Evolutionary conservation across 2,797 vertebrate species (phyloP).

Genomic region (Gambelia wislizenii): DNA sequence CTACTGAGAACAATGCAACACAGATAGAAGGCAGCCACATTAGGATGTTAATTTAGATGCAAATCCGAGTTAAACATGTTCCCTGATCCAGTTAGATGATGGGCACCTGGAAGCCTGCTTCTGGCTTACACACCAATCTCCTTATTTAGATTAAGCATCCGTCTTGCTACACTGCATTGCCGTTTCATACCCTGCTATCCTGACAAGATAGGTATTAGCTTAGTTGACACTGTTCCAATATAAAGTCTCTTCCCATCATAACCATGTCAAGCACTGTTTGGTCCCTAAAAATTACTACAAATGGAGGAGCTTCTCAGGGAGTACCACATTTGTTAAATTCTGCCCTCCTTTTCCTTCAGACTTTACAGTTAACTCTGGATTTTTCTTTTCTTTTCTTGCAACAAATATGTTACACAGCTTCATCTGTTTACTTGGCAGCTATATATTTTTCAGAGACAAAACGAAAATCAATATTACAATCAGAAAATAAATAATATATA

Average conservation of each 20-base stretch:
- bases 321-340: not conserved
- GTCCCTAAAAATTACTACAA: not conserved
- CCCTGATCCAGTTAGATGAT: not conserved
- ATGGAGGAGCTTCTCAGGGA: not conserved
- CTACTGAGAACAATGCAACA: not conserved
- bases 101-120: not conserved
- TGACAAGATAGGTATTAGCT: not conserved
- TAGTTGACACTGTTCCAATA: not conserved
- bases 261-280: not conserved
- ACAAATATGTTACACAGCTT: slow-evolving; percentile 11
- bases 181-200: not conserved
- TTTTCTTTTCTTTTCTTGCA: not conserved
- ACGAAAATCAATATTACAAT: not conserved
- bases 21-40: not conserved
- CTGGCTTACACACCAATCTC: not conserved
- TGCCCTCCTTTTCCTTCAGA: no score
- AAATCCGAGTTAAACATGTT: not conserved
- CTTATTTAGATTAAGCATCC: not conserved
- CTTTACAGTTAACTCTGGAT: not conserved
- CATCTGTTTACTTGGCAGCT: not conserved
- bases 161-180: not conserved
- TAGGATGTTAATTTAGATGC: not conserved
- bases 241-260: not conserved
- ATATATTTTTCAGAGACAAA: not conserved
- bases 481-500: slow-evolving; percentile 39